These are phyloP conservation scores for Ptilorrhoa leucosticta DNA, from an alignment of 2,113 vertebrate genomes.

Conservation along the genomic window DNA sequence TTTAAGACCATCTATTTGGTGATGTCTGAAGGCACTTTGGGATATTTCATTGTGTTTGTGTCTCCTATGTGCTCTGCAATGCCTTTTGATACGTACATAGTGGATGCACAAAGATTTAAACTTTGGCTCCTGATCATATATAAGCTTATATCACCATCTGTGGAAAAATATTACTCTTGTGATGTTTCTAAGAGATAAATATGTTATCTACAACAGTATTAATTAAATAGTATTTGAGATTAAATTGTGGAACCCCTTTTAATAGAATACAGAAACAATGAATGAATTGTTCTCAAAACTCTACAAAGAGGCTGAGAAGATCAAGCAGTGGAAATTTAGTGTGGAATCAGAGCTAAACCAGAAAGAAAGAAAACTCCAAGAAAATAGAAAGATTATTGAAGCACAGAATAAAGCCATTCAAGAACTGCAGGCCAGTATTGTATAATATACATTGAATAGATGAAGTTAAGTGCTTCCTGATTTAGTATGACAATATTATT, in stretches of 20 bases:
- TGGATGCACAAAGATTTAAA: not conserved
- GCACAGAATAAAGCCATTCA: slow-evolving; percentile 89
- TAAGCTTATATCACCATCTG: not conserved
- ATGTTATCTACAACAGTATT: not conserved
- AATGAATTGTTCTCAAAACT: slow-evolving; percentile 85
- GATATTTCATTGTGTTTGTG: not conserved
- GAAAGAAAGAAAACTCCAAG: slow-evolving; percentile 85
- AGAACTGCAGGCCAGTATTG: slow-evolving; percentile 84
- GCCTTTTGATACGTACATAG: not conserved
- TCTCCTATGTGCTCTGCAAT: not conserved
- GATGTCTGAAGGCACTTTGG: not conserved
- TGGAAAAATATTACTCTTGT: not conserved
- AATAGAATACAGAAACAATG: slow-evolving; percentile 72
- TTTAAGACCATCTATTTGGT: not conserved
- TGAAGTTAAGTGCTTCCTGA: not conserved
- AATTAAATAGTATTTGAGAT: slow-evolving; percentile 8
- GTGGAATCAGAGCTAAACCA: slow-evolving; percentile 80
- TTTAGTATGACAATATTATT: not conserved
- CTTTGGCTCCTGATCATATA: not conserved
- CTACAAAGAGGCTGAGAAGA: slow-evolving; percentile 90
- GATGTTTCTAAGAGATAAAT: not conserved
- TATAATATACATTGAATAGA: not conserved
- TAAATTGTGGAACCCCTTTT: slow-evolving; percentile 38
- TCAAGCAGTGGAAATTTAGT: slow-evolving; percentile 86
- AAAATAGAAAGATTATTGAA: slow-evolving; percentile 86